Base-by-base conservation (phyloP, 53 echinoderm and acorn worm genomes). In the Echinarachnius parma region DNA sequence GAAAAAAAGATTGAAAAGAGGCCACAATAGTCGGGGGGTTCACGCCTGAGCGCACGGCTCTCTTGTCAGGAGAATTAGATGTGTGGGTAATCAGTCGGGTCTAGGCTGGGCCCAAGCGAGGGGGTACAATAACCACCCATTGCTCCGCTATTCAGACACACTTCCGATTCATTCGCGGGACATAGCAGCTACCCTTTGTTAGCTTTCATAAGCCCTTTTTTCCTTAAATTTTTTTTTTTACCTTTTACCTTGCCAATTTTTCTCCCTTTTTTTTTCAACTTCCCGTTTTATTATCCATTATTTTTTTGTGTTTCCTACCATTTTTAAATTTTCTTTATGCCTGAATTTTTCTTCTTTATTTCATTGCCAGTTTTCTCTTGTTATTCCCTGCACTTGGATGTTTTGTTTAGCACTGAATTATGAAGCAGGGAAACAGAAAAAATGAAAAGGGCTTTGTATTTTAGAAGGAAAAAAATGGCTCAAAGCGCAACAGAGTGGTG, bases 41-140 rank as follows among this genome's bases (percentile, higher is more conserved):
- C 68, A 68, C 37, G 68, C 68, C 20, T 68, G 68, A 68, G 52
- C 20, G 68, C 50, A n/a, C n/a, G n/a, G n/a, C 33, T 8, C 68
- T 53, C 68, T 68, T 68, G 68, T 68, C 68, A 52, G 28, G n/a
- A 16, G 68, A 68, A 68, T 68, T 68, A 52, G 68, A 68, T 68
- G 49, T 68, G 34, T 49, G 46, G 34, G 68, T 68, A 68, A 68
- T 68, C 68, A 68, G 20, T 68, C 52, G 37, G 52, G 9, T 26
- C 44, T 46, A 46, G 28, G 68, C 32, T 10, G 20, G 13, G 7
- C 42, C 42, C 27, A 34, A 31, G 53, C 48, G 3, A 9, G 42
- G 42, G 9, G 20, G 22, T 23, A 68, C 52, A 68, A 68, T 52
- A 52, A 52, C 4, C 34, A 32, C 52, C 52, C 53, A 68, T 49